Conservation (phyloP, 2,113 vertebrate genomes). For the Ginglymostoma cirratum region DNA sequence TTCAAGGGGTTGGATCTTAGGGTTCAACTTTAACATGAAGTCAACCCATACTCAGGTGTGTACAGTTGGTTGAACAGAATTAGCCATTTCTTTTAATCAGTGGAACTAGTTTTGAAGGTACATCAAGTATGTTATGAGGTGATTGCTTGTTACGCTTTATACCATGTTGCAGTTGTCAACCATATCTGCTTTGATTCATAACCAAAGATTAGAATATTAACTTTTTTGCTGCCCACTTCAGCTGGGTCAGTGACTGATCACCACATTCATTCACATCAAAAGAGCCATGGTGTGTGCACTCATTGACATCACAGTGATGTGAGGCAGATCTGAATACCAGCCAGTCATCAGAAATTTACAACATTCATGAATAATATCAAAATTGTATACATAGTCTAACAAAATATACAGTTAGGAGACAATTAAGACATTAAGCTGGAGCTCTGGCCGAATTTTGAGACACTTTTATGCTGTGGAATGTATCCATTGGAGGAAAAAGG, state of each 20-base stretch:
- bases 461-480: constrained; percentile 22
- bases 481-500: not conserved
- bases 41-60: no score
- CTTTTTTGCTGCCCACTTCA: not conserved
- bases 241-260: not conserved
- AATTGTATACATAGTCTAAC: constrained; percentile 18
- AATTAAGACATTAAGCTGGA: not conserved
- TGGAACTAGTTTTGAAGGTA: not conserved
- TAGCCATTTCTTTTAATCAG: not conserved
- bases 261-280: not conserved
- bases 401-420: constrained; percentile 19
- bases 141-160: not conserved
- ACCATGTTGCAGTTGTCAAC: not conserved
- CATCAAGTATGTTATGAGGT: not conserved
- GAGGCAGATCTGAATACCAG: constrained; percentile 32
- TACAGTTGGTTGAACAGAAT: not conserved
- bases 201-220: not conserved
- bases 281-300: constrained; percentile 10
- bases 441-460: not conserved
- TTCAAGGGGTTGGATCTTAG: no score
- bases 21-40: no score
- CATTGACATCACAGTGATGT: not conserved
- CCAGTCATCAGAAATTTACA: constrained; percentile 19
- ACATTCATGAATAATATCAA: constrained; percentile 26
- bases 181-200: not conserved